Conservation (phyloP, 2,888 invertebrate genomes). For the Elegia similella region DNA sequence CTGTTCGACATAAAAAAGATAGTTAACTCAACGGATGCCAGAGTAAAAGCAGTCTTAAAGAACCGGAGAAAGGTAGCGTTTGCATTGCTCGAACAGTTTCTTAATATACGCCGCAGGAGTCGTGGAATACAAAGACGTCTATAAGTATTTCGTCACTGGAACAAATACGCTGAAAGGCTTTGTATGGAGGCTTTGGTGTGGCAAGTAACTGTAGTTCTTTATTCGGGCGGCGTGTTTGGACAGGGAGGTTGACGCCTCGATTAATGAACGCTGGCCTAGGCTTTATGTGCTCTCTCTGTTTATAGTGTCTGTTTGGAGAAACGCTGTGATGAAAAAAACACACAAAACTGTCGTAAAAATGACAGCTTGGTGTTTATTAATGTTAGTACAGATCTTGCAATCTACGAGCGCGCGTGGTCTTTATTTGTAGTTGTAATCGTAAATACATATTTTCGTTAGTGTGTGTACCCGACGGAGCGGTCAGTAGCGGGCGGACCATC, state of each 20-base stretch:
- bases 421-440: too few relatives aligned
- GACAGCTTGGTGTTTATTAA: slow-evolving; percentile 26
- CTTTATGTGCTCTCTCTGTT: slow-evolving; percentile 38
- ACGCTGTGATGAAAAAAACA: slow-evolving; percentile 29
- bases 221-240: slow-evolving; percentile 57
- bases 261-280: slow-evolving; percentile 48
- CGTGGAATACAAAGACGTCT: slow-evolving; percentile 53
- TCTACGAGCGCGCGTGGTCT: too few relatives aligned
- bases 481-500: too few relatives aligned
- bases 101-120: slow-evolving; percentile 53
- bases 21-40: slow-evolving; percentile 30
- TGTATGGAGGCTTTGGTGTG: slow-evolving; percentile 54
- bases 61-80: slow-evolving; percentile 35
- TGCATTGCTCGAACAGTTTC: slow-evolving; percentile 26
- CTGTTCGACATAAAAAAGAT: slow-evolving; percentile 38
- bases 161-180: slow-evolving; percentile 44
- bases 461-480: too few relatives aligned
- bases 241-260: slow-evolving; percentile 62
- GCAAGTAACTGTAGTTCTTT: slow-evolving; percentile 61
- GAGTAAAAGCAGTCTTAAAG: slow-evolving; percentile 37
- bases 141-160: slow-evolving; percentile 64
- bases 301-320: slow-evolving; percentile 43
- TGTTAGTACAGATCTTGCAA: too few relatives aligned
- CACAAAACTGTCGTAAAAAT: slow-evolving; percentile 27
- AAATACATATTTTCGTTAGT: too few relatives aligned